Base-by-base conservation (phyloP, 2,888 invertebrate species). In the Tanypteryx hageni region DNA sequence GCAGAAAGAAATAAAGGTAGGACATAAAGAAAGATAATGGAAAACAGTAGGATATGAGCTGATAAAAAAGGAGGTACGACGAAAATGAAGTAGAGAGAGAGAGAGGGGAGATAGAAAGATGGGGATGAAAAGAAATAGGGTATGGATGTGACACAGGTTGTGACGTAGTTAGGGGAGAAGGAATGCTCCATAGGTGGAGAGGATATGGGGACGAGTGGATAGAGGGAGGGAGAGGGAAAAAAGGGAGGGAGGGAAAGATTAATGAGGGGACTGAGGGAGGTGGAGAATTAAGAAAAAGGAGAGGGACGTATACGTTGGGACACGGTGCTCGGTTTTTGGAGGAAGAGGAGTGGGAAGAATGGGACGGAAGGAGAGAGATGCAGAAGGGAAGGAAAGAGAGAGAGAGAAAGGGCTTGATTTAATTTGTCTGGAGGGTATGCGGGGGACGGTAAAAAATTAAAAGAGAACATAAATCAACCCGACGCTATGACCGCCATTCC, bases 191-290 rank as follows among this genome's bases (percentile, higher is more conserved):
- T 22, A 18, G 81, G 81, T 9, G 81, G 64, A 16, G 64, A 14
- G 27, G n/a, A 9, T 22, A 13, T 27, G 76, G 76, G 11, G 8
- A n/a, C 18, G 81, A 81, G 27, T 44, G 44, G 44, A 44, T 1
- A 44, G 31, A 31, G 58, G 31, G n/a, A 44, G n/a, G 68, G 56
- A 13, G 85, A 76, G 44, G 61, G 85, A 31, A 9, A 31, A 86
- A 44, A 31, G 18, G 16, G 86, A 57, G 44, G 27, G 18, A 44
- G 18, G 89, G 64, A 18, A 68, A 89, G 89, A 89, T 89, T 89
- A 89, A 89, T 89, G 89, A 89, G 89, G 64, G 89, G 89, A 56
- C 64, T 64, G 89, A 89, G 64, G 64, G 89, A n/a, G 68, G 56
- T 44, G 18, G 89, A 16, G 44, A 89, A 89, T 68, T 68, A 89